Base-by-base conservation (phyloP, 2,888 invertebrate genomes). In the Scaptomyza reducta region DNA sequence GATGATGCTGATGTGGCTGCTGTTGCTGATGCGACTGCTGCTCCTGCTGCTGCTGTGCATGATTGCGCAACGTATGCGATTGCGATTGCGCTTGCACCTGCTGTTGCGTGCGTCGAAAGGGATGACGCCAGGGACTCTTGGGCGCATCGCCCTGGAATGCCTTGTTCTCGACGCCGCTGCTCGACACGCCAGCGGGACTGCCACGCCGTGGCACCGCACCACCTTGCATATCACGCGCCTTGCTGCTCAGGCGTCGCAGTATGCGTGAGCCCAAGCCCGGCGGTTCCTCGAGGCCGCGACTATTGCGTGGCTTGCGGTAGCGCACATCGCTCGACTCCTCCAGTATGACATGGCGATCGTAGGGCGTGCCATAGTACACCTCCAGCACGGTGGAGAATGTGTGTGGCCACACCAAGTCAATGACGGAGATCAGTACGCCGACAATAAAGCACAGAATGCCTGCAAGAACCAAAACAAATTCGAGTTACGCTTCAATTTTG, bases 311-410 rank as follows among this genome's bases (percentile, higher is more conserved):
- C 83, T 94, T 94, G 82, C 94, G 93, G 86, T 93, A 94, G 50
- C 94, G 93, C 61, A 94, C 94, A 83, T 95, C 95, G 85, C 95
- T 94, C 79, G 97, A 97, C 91, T 97, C 97, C 84, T 97, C 97
- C 70, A 97, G 95, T 61, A 97, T 96, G 67, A 97, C 97, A 91
- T 97, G 97, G 46, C 97, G 93, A 91, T 97, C 97, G 90, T 97
- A 98, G 0, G 98, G 98, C 14, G 98, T 98, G 90, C 97, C 98
- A 90, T 97, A 98, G 92, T 98, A 97, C 45, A 98, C 91, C 91
- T 96, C 96, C 61, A 96, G 91, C 74, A 97, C 96, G 0, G 97
- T 98, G 44, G 97, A 97, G 92, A 98, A 98, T 81, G 95, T 95
- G 91, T 98, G 97, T 6, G 97, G 97, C 93, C 96, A 97, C 75